Conservation (phyloP, 1,140 invertebrate genomes). For the Meloidogyne chitwoodi region DNA sequence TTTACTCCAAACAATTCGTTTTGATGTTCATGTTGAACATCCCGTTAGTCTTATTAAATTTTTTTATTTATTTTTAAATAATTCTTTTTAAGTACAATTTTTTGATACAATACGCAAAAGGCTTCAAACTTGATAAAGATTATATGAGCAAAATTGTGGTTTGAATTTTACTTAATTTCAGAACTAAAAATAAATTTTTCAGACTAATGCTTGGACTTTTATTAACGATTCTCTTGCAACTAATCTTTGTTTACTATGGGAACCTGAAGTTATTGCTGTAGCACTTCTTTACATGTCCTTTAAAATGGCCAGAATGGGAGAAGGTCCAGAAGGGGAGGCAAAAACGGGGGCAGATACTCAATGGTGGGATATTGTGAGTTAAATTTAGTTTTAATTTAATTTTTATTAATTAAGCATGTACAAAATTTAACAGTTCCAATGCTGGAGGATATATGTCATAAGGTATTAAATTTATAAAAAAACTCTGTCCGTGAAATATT, state of each 20-base stretch:
- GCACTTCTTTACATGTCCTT: constrained; percentile 51
- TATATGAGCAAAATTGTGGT: constrained; percentile 94
- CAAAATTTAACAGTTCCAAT: constrained; percentile 31
- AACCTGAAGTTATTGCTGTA: constrained; percentile 73
- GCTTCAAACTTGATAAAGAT: constrained; percentile 78
- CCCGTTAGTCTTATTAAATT: constrained; percentile 63
- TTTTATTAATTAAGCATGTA: constrained; percentile 32
- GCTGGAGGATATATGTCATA: constrained; percentile 47
- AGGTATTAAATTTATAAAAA: constrained; percentile 55
- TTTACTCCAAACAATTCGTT: constrained; percentile 93
- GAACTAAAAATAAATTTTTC: constrained; percentile 66
- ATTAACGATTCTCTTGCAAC: constrained; percentile 97
- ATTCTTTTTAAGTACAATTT: constrained; percentile 73
- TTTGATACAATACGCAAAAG: constrained; percentile 92
- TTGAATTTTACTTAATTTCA: constrained; percentile 60
- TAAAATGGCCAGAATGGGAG: constrained; percentile 35
- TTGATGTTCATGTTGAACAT: constrained; percentile 95
- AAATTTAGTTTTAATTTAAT: constrained; percentile 1
- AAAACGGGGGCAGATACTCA: constrained; percentile 70
- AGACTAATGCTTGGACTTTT: constrained; percentile 98
- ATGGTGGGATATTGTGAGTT: constrained; percentile 22
- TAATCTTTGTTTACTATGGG: constrained; percentile 93
- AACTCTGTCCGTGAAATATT: no score
- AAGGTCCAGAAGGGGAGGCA: constrained; percentile 66
- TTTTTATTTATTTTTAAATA: not conserved